These are phyloP conservation scores for Spilosoma lubricipeda DNA, from an alignment of 2,888 invertebrate species.

Conservation along the genomic window DNA sequence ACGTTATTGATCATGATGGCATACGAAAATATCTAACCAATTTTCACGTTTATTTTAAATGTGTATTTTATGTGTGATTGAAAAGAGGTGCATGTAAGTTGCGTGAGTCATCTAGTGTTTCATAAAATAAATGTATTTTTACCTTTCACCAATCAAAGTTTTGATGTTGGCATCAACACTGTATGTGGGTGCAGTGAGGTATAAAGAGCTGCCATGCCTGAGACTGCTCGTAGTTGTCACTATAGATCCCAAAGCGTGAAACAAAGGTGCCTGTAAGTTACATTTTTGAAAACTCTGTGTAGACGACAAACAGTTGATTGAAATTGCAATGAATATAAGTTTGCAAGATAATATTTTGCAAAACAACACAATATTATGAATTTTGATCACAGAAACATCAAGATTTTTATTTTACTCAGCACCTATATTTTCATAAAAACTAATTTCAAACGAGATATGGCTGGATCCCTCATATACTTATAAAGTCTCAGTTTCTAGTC, in stretches of 20 bases:
- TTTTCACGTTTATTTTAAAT: too few species aligned
- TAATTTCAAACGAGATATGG: neutral
- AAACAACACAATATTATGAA: neutral
- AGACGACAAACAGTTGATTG: neutral
- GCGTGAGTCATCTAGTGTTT: too few species aligned
- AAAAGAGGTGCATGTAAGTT: too few species aligned
- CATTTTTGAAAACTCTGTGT: neutral
- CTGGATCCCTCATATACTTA: neutral
- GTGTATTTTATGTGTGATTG: too few species aligned
- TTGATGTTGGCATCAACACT: constrained; percentile 87
- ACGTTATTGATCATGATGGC: too few species aligned
- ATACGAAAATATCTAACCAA: too few species aligned
- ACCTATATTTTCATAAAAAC: neutral
- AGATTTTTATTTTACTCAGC: too few species aligned
- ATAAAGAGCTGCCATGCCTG: constrained; percentile 87
- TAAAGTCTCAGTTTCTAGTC: neutral
- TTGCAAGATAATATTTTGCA: neutral
- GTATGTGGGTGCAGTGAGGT: constrained; percentile 87
- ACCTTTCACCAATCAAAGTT: constrained; percentile 90
- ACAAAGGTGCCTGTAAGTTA: constrained; percentile 89
- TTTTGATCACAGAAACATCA: too few species aligned
- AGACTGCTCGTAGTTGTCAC: constrained; percentile 87
- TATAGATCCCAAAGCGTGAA: constrained; percentile 94
- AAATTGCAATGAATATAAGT: neutral
- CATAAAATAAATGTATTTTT: constrained; percentile 20